Evolutionary conservation across 2,888 invertebrate species (phyloP).

Genomic region (Amitus sp.): DNA sequence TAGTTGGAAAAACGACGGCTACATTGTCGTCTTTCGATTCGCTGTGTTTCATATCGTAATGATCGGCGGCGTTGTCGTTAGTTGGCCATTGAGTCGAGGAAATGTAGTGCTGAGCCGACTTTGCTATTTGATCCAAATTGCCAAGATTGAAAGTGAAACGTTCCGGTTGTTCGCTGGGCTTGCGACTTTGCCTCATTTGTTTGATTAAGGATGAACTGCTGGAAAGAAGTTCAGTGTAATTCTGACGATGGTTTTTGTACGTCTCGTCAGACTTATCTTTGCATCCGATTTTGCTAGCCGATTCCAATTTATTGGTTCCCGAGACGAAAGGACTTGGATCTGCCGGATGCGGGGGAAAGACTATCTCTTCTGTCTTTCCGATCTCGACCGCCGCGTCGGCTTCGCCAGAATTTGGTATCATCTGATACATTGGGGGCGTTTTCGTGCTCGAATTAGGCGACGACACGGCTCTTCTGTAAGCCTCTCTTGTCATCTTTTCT

Average conservation of each 20-base stretch:
- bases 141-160: constrained; percentile 55
- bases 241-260: constrained; percentile 43
- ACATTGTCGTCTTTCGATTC: constrained; percentile 28
- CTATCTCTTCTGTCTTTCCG: constrained; percentile 30
- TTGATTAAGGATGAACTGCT: constrained; percentile 25
- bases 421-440: constrained; percentile 72
- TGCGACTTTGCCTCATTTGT: constrained; percentile 20
- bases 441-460: constrained; percentile 76
- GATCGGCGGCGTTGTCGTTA: background rate
- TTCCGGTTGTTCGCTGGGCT: constrained; percentile 45
- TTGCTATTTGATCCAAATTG: constrained; percentile 33
- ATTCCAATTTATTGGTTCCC: no score
- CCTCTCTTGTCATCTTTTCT: constrained; percentile 57
- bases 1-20: constrained; percentile 48
- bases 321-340: constrained; percentile 31
- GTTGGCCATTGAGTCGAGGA: constrained; percentile 29
- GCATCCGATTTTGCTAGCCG: constrained; percentile 31
- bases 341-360: constrained; percentile 25
- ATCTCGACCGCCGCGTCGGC: constrained; percentile 29
- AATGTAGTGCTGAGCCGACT: constrained; percentile 32
- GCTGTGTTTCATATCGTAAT: constrained; percentile 2
- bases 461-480: constrained; percentile 70
- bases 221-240: constrained; percentile 44
- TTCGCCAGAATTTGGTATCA: constrained; percentile 63
- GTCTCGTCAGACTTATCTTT: constrained; percentile 13